A percentile compares a stretch with the other conserved stretches of the same genome.
Evolutionary conservation across 92 coral and sea anemone species (phyloP).

Genomic region (Montipora capitata): DNA sequence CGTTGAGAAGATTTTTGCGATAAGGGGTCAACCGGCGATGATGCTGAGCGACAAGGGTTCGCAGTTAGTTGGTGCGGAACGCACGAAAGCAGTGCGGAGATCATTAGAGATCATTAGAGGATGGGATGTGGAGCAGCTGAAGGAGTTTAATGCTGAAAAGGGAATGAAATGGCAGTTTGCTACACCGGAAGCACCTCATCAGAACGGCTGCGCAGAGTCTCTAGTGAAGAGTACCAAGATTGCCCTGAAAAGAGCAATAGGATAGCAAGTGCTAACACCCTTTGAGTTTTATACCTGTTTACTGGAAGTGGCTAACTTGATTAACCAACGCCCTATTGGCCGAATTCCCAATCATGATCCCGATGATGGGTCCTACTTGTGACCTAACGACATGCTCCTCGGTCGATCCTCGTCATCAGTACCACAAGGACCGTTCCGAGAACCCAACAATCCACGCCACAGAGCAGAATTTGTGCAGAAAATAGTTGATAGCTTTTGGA

Average conservation of each 20-base stretch:
- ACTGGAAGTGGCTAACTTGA: too few relatives aligned
- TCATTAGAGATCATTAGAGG: conserved; percentile 50
- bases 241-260: conserved; percentile 55
- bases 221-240: conserved; percentile 51
- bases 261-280: too few relatives aligned
- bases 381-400: conserved; percentile 11
- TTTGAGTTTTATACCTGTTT: too few relatives aligned
- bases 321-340: too few relatives aligned
- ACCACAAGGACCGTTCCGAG: conserved; percentile 79
- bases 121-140: conserved; percentile 30
- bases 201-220: conserved; percentile 41
- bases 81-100: too few relatives aligned
- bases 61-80: conserved; percentile 62
- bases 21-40: conserved; percentile 29
- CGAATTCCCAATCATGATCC: conserved; percentile 21
- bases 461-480: conserved; percentile 78
- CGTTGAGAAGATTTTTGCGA: not conserved
- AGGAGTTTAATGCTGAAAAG: conserved; percentile 31
- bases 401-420: conserved; percentile 44
- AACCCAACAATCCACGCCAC: conserved; percentile 69
- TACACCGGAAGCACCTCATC: conserved; percentile 50
- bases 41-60: conserved; percentile 28
- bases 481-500: too few relatives aligned
- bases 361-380: conserved; percentile 3
- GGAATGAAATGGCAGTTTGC: conserved; percentile 44